These are phyloP conservation scores for Aphaenogaster rudis DNA, from an alignment of 1,140 invertebrate species.

Conservation along the genomic window DNA sequence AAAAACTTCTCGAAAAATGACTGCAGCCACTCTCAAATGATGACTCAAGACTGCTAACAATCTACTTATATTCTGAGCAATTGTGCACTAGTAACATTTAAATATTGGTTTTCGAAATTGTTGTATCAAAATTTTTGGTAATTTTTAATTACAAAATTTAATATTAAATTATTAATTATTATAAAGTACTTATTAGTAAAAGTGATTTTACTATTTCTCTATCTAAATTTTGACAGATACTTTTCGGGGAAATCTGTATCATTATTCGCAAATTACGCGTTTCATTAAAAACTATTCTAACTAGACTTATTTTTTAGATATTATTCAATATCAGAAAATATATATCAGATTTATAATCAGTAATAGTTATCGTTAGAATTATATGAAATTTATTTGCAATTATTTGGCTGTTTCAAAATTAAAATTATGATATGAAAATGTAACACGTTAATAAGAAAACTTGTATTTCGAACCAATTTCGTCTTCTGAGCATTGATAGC, in stretches of 20 bases:
- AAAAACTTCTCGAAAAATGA: slow-evolving; percentile 66
- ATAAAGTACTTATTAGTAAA: neutral
- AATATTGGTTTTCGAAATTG: neutral
- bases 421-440: neutral
- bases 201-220: neutral
- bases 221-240: neutral
- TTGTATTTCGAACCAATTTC: neutral
- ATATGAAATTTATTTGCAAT: neutral
- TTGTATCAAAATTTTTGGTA: neutral
- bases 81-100: slow-evolving; percentile 72
- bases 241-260: neutral
- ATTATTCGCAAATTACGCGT: neutral
- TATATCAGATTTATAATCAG: neutral
- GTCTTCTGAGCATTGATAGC: neutral
- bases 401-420: neutral
- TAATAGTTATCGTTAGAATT: neutral
- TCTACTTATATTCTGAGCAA: slow-evolving; percentile 78
- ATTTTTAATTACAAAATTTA: neutral
- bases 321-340: neutral
- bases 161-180: slow-evolving; percentile 23
- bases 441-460: neutral
- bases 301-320: neutral
- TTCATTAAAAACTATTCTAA: neutral
- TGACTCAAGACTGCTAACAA: slow-evolving; percentile 84
- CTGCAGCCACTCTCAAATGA: slow-evolving; percentile 78